A percentile compares a stretch with the other conserved stretches of the same genome.
Evolutionary conservation across 1,140 invertebrate species (phyloP).

Genomic region (Solenopsis fugax): DNA sequence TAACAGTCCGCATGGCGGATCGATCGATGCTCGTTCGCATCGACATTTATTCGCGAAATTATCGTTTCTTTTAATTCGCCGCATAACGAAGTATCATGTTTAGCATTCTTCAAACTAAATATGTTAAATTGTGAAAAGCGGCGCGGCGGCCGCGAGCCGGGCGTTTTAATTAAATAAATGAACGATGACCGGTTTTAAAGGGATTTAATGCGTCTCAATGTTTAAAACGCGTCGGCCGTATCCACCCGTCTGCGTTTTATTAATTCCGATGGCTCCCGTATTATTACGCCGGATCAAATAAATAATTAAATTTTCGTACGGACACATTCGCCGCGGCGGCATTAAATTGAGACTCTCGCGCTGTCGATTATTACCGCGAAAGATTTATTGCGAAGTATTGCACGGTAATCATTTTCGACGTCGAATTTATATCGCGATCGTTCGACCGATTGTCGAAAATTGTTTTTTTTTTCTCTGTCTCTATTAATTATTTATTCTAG

Average conservation of each 20-base stretch:
- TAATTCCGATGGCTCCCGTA: slow-evolving; percentile 71
- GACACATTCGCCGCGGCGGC: slow-evolving; percentile 43
- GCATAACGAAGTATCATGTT: slow-evolving; percentile 49
- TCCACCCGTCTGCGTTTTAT: slow-evolving; percentile 70
- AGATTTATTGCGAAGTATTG: slow-evolving; percentile 59
- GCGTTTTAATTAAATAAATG: slow-evolving; percentile 76
- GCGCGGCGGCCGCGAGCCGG: slow-evolving; percentile 24
- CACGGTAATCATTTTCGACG: slow-evolving; percentile 52
- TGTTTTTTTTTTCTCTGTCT: slow-evolving; percentile 16
- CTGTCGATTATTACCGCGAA: slow-evolving; percentile 58
- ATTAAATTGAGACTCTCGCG: slow-evolving; percentile 60
- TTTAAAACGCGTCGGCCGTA: slow-evolving; percentile 69
- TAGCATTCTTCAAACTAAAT: slow-evolving; percentile 66
- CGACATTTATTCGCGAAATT: slow-evolving; percentile 64
- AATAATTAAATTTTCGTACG: slow-evolving; percentile 77
- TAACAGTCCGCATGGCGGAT: slow-evolving; percentile 46
- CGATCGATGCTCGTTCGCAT: slow-evolving; percentile 40
- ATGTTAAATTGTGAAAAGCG: slow-evolving; percentile 69
- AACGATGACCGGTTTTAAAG: slow-evolving; percentile 68
- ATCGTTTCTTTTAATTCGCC: slow-evolving; percentile 47
- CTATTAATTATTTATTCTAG: slow-evolving; percentile 28
- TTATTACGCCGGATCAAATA: slow-evolving; percentile 74
- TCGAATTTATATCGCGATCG: slow-evolving; percentile 54
- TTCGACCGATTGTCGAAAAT: slow-evolving; percentile 33
- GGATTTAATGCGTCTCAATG: slow-evolving; percentile 71